Evolutionary conservation across 2,797 vertebrate species (phyloP), one percentile per base, ranked within the genome.

Genomic region (Ctenopoma kingsleyae): DNA sequence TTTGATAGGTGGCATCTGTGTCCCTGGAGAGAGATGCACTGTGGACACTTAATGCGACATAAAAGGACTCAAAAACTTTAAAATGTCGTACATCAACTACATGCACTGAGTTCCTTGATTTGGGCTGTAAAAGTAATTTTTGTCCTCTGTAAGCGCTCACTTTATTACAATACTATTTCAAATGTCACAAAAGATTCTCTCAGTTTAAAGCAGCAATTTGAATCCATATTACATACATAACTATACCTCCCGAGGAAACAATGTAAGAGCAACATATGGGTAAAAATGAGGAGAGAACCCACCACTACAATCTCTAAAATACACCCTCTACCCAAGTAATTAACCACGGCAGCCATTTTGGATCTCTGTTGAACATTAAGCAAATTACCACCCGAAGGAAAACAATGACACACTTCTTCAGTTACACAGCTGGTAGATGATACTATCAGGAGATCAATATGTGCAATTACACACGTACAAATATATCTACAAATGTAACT

Each of bases 321-420:
- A 74, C 71, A 78, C 38, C 57, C 66, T 76, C 64, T 30, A 23
- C 41, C 68, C 32, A 8, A 74, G 59, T 85, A 87, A 86, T 84
- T 78, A 84, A 79, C 74, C 70, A 25, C 38, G 50, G 76, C 66
- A 76, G 79, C 82, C 85, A 85, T 84, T 81, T 84, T 87, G 68
- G 69, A 75, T 84, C 77, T 44, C 19, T 0, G n/a, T 64, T 8
- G 6, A 82, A 75, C 72, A 81, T 81, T 69, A 81, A 53, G 58
- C 64, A 74, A 87, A 84, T 87, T 72, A 82, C 43, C 76, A 72
- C 79, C 78, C 19, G 36, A 75, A 84, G 75, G 75, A 86, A 87
- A 88, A 69, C 75, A 77, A 80, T 69, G 78, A 81, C 80, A 83
- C 57, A 78, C 79, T 81, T 82, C 77, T 86, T 79, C 69, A 79